These are phyloP conservation scores for Monochamus alternatus DNA, from an alignment of 2,888 invertebrate genomes.

Conservation along the genomic window DNA sequence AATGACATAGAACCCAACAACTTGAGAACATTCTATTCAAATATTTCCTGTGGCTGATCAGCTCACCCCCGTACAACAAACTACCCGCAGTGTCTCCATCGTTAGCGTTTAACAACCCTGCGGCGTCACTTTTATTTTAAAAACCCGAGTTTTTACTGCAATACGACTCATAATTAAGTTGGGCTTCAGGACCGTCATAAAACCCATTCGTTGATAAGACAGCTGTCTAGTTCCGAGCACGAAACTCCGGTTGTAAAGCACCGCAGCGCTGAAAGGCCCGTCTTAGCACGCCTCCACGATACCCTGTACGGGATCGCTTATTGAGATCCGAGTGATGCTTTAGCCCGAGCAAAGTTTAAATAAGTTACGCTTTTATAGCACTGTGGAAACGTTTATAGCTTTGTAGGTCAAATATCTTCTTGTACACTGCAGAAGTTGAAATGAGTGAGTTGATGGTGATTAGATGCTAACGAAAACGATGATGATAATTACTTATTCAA, in stretches of 20 bases:
- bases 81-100: not conserved
- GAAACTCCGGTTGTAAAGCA: conserved; percentile 52
- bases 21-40: too few relatives aligned
- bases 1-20: too few relatives aligned
- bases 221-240: conserved; percentile 54
- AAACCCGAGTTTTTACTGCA: not conserved
- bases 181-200: conserved; percentile 41
- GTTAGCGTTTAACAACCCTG: not conserved
- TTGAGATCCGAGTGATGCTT: not conserved
- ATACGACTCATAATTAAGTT: conserved; percentile 53
- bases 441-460: too few relatives aligned
- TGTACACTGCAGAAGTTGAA: too few relatives aligned
- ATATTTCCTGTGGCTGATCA: not conserved
- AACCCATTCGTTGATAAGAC: conserved; percentile 52
- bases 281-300: conserved; percentile 50
- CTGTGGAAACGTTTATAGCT: too few relatives aligned
- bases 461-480: too few relatives aligned
- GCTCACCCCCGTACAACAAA: not conserved
- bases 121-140: conserved; percentile 3
- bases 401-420: too few relatives aligned
- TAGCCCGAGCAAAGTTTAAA: conserved; percentile 3
- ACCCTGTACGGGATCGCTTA: conserved; percentile 40
- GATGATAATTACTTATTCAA: too few relatives aligned
- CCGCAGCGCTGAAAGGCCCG: conserved; percentile 47
- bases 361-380: conserved; percentile 13